A percentile compares a stretch with the other conserved stretches of the same genome.
Evolutionary conservation across 37 sponge, comb jelly and placozoan species (phyloP).

Genomic region (Oopsacas minuta): DNA sequence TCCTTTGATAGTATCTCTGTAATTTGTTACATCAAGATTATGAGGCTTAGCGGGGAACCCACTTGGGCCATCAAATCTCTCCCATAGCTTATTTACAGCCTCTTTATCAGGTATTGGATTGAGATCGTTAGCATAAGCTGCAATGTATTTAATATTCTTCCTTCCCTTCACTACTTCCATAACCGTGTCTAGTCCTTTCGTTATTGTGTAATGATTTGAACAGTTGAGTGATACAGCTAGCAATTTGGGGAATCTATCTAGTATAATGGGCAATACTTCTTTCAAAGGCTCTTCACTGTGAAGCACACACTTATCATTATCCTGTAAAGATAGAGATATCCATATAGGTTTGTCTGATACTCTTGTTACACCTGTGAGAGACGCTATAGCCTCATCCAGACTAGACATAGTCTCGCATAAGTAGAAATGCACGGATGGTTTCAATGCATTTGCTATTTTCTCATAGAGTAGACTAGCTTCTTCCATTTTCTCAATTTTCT

Average conservation of each 20-base stretch:
- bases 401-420: slow-evolving; percentile 1
- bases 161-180: background rate
- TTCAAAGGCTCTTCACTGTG: background rate
- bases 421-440: background rate
- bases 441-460: background rate
- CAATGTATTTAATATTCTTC: background rate
- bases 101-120: background rate
- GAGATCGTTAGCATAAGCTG: background rate
- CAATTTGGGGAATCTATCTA: background rate
- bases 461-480: background rate
- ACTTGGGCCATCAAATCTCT: background rate
- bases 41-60: background rate
- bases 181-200: background rate
- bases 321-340: background rate
- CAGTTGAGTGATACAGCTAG: background rate
- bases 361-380: background rate
- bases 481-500: slow-evolving; percentile 8
- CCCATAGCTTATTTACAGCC: background rate
- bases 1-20: background rate
- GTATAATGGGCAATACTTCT: background rate
- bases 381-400: background rate
- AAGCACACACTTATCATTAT: background rate
- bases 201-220: background rate
- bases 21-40: background rate
- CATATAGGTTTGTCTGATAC: background rate